A percentile compares a stretch with the other conserved stretches of the same genome.
These are phyloP conservation scores for Branchipolynoe longqiensis DNA, from an alignment of 2,888 invertebrate genomes.

Conservation along the genomic window DNA sequence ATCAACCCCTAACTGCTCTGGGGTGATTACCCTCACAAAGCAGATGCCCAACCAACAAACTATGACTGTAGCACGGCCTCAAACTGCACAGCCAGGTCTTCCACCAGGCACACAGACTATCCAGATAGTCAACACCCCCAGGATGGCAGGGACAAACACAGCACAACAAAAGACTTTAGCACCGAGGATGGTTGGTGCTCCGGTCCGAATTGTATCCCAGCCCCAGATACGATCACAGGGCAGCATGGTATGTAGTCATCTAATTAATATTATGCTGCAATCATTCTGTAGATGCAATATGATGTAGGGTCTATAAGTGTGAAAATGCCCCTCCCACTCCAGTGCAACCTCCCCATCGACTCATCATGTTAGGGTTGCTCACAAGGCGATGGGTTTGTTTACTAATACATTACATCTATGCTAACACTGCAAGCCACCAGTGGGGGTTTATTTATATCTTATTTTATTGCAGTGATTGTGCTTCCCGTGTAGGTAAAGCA, in stretches of 20 bases:
- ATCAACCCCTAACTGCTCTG: constrained; percentile 57
- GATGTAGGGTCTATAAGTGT: too few relatives aligned
- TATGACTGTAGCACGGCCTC: constrained; percentile 61
- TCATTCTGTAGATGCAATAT: too few relatives aligned
- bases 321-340: too few relatives aligned
- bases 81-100: constrained; percentile 43
- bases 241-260: constrained; percentile 34
- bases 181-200: constrained; percentile 58
- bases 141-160: constrained; percentile 26
- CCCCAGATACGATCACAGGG: constrained; percentile 38
- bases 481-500: too few relatives aligned
- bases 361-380: too few relatives aligned
- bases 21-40: constrained; percentile 60
- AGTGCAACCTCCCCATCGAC: too few relatives aligned
- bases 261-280: too few relatives aligned
- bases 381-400: too few relatives aligned
- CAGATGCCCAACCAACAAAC: constrained; percentile 60
- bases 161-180: constrained; percentile 61
- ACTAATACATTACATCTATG: too few relatives aligned
- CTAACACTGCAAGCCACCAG: too few relatives aligned
- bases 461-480: too few relatives aligned
- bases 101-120: constrained; percentile 56
- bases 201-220: constrained; percentile 61
- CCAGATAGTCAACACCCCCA: constrained; percentile 59
- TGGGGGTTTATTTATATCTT: too few relatives aligned